These are phyloP conservation scores for Drosophila kohkoa DNA, from an alignment of 1,140 invertebrate species.

Conservation along the genomic window DNA sequence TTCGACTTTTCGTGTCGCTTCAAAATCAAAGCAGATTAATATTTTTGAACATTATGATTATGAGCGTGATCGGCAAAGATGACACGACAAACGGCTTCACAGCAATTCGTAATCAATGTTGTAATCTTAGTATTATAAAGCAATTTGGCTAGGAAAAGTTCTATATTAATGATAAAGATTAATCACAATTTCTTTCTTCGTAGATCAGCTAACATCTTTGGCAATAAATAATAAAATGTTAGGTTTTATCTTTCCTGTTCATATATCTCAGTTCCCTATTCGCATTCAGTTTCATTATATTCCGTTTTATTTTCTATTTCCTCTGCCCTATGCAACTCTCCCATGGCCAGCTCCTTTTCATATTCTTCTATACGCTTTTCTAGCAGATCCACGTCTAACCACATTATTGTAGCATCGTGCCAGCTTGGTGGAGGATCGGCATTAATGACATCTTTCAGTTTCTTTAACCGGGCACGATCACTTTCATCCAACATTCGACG, in stretches of 20 bases:
- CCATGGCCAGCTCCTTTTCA: not conserved
- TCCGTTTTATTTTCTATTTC: not conserved
- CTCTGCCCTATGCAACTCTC: not conserved
- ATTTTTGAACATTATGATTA: constrained; percentile 36
- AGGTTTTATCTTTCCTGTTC: not conserved
- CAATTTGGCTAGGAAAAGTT: too few relatives aligned
- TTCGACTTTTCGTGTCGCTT: constrained; percentile 49
- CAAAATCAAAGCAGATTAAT: constrained; percentile 74
- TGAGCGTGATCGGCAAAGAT: constrained; percentile 58
- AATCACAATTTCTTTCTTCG: too few relatives aligned
- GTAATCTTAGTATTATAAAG: not conserved
- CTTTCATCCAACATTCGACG: not conserved
- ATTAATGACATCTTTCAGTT: constrained; percentile 7
- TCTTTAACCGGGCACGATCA: constrained; percentile 1
- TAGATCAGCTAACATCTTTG: too few relatives aligned
- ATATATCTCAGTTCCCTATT: not conserved
- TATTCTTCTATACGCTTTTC: constrained; percentile 19
- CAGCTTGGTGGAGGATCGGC: constrained; percentile 27
- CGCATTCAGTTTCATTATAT: not conserved
- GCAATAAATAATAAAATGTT: too few relatives aligned
- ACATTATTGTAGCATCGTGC: constrained; percentile 5
- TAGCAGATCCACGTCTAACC: constrained; percentile 22
- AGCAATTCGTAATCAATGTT: not conserved
- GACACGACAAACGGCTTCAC: constrained; percentile 56
- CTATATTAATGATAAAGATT: too few relatives aligned